These are phyloP conservation scores for Xiphophorus couchianus DNA, from an alignment of 2,113 vertebrate genomes.

Conservation along the genomic window DNA sequence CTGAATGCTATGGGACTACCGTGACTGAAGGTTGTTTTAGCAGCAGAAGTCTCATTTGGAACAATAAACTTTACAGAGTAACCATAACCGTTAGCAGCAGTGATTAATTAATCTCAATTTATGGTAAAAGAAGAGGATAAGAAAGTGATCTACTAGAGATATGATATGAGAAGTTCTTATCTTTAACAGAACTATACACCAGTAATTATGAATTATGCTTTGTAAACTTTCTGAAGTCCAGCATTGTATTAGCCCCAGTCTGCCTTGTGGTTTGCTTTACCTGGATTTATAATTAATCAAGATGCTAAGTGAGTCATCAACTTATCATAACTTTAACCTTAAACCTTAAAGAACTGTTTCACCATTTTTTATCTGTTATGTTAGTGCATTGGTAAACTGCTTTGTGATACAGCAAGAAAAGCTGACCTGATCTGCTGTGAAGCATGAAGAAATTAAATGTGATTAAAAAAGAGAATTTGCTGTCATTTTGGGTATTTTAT, in stretches of 20 bases:
- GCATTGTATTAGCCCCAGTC: no score
- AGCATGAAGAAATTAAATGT: neutral
- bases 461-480: neutral
- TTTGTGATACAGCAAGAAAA: neutral
- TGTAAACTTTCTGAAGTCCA: neutral
- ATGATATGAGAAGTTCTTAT: neutral
- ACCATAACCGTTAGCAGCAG: no score
- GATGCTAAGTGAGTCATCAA: neutral
- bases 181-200: neutral
- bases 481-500: neutral
- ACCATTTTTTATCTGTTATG: neutral
- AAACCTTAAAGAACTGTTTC: neutral
- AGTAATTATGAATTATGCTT: neutral
- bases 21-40: no score
- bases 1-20: no score
- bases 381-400: neutral
- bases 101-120: no score
- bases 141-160: no score
- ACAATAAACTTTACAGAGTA: no score
- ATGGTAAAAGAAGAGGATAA: no score
- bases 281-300: neutral
- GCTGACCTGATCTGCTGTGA: neutral
- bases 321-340: neutral
- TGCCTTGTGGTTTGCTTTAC: neutral
- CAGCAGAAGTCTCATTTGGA: no score